Evolutionary conservation across 2,888 invertebrate species (phyloP).

Genomic region (Clunio marinus): DNA sequence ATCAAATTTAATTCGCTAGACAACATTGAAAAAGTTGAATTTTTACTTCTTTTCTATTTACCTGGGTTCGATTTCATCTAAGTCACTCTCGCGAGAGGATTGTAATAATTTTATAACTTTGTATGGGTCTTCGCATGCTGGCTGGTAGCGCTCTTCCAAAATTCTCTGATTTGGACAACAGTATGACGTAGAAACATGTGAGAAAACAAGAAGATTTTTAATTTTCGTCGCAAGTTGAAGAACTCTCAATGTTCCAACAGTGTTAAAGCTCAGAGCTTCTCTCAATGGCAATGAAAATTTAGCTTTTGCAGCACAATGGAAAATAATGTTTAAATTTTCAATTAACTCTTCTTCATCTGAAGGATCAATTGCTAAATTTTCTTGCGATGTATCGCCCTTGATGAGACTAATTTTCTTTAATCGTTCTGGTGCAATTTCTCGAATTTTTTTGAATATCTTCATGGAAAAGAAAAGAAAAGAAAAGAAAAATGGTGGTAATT

Average conservation of each 20-base stretch:
- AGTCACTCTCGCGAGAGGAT: constrained; percentile 64
- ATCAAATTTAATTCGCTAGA: too few species aligned
- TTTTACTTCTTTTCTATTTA: constrained; percentile 46
- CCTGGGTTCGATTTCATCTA: constrained; percentile 63
- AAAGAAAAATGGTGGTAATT: neutral
- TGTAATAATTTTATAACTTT: constrained; percentile 61
- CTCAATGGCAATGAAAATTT: constrained; percentile 82
- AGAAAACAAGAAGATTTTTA: constrained; percentile 64
- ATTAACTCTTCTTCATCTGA: constrained; percentile 58
- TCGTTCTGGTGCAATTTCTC: constrained; percentile 56
- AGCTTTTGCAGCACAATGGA: constrained; percentile 84
- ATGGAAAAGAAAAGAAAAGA: constrained; percentile 42
- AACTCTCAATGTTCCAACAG: constrained; percentile 72
- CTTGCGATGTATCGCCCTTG: constrained; percentile 60
- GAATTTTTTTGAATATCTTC: constrained; percentile 57
- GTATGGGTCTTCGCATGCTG: constrained; percentile 58
- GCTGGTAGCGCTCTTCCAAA: constrained; percentile 77
- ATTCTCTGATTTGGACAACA: constrained; percentile 78
- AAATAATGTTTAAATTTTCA: constrained; percentile 64
- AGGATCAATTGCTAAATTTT: constrained; percentile 58
- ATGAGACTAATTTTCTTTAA: constrained; percentile 63
- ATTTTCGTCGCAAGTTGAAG: constrained; percentile 70
- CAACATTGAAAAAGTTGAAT: neutral
- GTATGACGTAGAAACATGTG: constrained; percentile 90
- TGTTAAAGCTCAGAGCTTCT: constrained; percentile 81